A percentile compares a stretch with the other conserved stretches of the same genome.
Conservation (phyloP, 2,113 vertebrate species). For the Trichechus manatus region DNA sequence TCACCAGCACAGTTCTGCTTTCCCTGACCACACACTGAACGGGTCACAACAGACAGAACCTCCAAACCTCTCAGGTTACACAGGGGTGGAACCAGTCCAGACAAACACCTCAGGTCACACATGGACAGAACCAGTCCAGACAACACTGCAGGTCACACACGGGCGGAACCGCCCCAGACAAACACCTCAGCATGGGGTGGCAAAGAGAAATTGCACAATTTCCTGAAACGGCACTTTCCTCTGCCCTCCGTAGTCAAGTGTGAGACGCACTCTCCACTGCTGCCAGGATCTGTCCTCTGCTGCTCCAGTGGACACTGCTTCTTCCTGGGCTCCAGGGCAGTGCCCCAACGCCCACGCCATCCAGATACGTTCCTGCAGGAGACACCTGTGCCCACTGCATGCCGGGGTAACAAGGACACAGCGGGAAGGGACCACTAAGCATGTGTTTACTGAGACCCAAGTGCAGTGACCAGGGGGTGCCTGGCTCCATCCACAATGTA, state of each 20-base stretch:
- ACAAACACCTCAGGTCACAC: neutral
- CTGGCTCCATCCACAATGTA: neutral
- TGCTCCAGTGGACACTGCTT: too few species aligned
- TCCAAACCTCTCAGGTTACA: too few species aligned
- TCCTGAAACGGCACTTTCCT: neutral
- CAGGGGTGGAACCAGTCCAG: too few species aligned
- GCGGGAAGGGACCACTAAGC: fast-evolving
- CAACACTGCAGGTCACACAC: neutral
- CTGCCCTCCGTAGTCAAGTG: neutral
- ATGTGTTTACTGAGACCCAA: neutral
- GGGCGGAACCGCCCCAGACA: neutral
- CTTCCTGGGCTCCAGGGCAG: neutral
- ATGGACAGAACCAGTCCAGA: neutral
- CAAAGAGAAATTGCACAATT: neutral
- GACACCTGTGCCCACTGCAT: neutral
- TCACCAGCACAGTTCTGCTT: neutral
- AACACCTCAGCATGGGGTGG: neutral
- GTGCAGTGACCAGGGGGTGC: neutral
- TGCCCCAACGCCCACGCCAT: too few species aligned
- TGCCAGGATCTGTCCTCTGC: neutral
- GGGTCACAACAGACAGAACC: neutral
- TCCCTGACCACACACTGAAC: neutral
- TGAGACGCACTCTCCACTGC: neutral
- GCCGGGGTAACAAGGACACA: neutral
- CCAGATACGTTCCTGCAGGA: neutral